These are phyloP conservation scores for Hycleus phaleratus DNA, from an alignment of 1,140 invertebrate genomes.

Conservation along the genomic window DNA sequence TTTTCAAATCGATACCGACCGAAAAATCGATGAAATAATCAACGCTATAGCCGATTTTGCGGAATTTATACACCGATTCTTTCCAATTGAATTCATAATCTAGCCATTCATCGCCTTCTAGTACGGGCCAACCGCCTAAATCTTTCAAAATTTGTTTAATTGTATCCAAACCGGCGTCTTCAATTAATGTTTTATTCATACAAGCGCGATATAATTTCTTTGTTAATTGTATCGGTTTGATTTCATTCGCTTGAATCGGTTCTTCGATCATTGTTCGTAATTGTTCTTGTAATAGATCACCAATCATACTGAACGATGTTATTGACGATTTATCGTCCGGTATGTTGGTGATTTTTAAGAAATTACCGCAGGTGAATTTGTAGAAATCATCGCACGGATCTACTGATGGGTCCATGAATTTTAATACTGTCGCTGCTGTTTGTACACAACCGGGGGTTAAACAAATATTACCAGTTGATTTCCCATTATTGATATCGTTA, in stretches of 20 bases:
- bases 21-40: slow-evolving; percentile 92
- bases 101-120: slow-evolving; percentile 71
- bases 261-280: slow-evolving; percentile 66
- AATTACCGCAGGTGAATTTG: slow-evolving; percentile 70
- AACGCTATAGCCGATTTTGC: slow-evolving; percentile 71
- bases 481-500: neutral
- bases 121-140: slow-evolving; percentile 87
- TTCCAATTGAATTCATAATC: slow-evolving; percentile 62
- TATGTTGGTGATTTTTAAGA: slow-evolving; percentile 63
- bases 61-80: slow-evolving; percentile 72
- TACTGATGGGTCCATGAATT: slow-evolving; percentile 62
- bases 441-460: slow-evolving; percentile 58
- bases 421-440: slow-evolving; percentile 61
- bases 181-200: slow-evolving; percentile 75
- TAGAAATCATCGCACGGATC: slow-evolving; percentile 92
- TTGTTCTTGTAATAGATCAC: slow-evolving; percentile 72
- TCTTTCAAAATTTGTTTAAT: slow-evolving; percentile 60
- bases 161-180: slow-evolving; percentile 61
- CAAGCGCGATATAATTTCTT: slow-evolving; percentile 75
- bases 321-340: slow-evolving; percentile 74
- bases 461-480: slow-evolving; percentile 37
- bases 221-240: slow-evolving; percentile 63
- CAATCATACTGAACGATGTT: slow-evolving; percentile 68
- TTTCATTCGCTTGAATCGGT: slow-evolving; percentile 54
- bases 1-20: slow-evolving; percentile 84